A percentile compares a stretch with the other conserved stretches of the same genome.
Evolutionary conservation across 2,113 vertebrate species (phyloP).

Genomic region (Cricetomys ansorgei): DNA sequence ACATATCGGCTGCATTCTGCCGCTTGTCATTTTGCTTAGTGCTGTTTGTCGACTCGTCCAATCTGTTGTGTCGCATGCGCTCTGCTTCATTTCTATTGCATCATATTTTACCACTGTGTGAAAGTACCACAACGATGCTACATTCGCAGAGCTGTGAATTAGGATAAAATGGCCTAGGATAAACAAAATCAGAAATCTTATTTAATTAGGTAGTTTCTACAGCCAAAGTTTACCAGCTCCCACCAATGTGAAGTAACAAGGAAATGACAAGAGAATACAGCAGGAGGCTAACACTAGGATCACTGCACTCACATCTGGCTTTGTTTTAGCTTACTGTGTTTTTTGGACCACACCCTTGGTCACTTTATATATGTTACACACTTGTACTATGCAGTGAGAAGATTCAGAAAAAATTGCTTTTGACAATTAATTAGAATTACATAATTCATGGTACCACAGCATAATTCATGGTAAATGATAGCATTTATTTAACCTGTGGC

Average conservation of each 20-base stretch:
- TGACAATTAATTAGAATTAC: slow-evolving; percentile 55
- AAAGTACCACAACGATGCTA: rapidly evolving
- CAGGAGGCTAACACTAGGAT: background rate
- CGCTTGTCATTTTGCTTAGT: background rate
- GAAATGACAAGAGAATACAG: background rate
- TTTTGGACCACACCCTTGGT: slow-evolving; percentile 29
- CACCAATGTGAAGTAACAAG: background rate
- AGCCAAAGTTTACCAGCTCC: background rate
- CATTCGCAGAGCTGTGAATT: background rate
- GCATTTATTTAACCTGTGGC: background rate
- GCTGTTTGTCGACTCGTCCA: background rate
- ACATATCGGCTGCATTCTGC: background rate
- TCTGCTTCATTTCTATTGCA: background rate
- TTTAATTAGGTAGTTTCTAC: background rate
- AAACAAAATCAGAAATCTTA: slow-evolving; percentile 24
- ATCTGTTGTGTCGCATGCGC: rapidly evolving
- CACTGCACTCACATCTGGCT: slow-evolving; percentile 34
- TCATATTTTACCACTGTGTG: too few species aligned
- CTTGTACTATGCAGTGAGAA: slow-evolving; percentile 16
- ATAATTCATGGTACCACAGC: background rate
- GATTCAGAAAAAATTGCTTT: slow-evolving; percentile 36
- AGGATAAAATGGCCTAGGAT: background rate
- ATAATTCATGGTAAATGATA: background rate
- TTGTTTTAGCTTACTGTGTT: slow-evolving; percentile 1
- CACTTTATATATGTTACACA: background rate